Base-by-base conservation (phyloP, 2,797 vertebrate genomes). In the Valencia hispanica region DNA sequence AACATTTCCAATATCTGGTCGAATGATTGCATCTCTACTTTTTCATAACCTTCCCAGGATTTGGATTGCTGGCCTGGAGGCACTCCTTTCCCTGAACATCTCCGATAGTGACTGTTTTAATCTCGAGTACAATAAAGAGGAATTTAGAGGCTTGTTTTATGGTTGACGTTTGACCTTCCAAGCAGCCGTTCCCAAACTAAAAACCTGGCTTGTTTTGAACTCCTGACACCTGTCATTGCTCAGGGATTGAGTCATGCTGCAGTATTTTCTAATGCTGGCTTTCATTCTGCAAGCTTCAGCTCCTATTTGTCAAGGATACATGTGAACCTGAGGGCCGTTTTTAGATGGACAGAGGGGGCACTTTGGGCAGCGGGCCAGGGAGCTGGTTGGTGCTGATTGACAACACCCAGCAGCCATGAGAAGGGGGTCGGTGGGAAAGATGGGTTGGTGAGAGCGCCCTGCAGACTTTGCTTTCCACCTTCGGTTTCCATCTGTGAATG, bases 351-450 rank as follows among this genome's bases (percentile, higher is more conserved):
- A 80, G 83, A 84, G 78, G 87, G n/a, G 80, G 80, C 80, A 81
- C 59, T 86, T 83, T 82, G 76, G 89, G 88, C 88, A 74, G 74
- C 12, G 1, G 84, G 91, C 91, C 92, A 93, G 86, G 61, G 41
- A 80, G 66, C 83, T 83, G 85, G 80, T 66, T 84, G 85, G 87
- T 92, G 94, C 86, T 93, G 92, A 95, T 81, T 92, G 93, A 95
- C 91, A 91, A 88, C 89, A 70, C 87, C 92, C 93, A 94, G 92
- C 93, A 93, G 93, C 86, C 86, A 86, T 70, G 79, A 85, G 83
- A 78, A 83, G 78, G 79, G 79, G 86, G 79, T 74, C 15, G 78
- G 87, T 80, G 82, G 83, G 84, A 87, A 88, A 84, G 89, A 91
- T 86, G 86, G 82, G 78, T 86, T 89, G 88, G 75, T 90, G 84